Evolutionary conservation across 2,113 vertebrate species (phyloP).

Genomic region (Carlito syrichta): DNA sequence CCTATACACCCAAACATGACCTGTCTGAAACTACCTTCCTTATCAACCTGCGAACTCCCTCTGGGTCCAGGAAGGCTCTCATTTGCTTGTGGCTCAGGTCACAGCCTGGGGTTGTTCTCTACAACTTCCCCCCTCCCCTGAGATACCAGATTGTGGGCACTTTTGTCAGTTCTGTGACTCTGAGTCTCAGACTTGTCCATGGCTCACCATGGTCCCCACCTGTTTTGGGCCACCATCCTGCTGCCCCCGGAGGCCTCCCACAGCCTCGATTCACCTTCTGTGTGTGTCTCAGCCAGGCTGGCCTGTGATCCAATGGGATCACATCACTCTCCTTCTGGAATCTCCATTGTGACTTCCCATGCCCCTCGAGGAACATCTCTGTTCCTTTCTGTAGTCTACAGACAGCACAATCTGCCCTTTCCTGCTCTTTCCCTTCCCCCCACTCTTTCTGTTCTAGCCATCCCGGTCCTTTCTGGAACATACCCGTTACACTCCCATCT

Average conservation of each 20-base stretch:
- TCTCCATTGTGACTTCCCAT: neutral
- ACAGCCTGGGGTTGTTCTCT: neutral
- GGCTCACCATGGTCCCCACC: neutral
- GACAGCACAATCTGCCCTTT: rapidly evolving
- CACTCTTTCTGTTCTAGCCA: neutral
- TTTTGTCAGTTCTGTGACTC: neutral
- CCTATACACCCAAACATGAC: neutral
- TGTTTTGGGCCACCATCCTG: neutral
- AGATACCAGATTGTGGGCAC: neutral
- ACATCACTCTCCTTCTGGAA: neutral
- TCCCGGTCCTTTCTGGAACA: neutral
- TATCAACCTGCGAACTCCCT: rapidly evolving
- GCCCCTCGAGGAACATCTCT: neutral
- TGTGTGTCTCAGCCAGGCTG: neutral
- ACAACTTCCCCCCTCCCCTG: neutral
- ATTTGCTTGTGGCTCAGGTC: neutral
- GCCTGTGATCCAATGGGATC: neutral
- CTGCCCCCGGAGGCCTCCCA: neutral
- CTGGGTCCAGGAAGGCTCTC: neutral
- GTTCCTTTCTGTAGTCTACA: rapidly evolving
- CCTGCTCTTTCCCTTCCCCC: neutral
- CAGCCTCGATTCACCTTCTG: neutral
- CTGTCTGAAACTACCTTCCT: neutral
- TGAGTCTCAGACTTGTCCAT: neutral
- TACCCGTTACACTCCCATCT: neutral